Base-by-base conservation (phyloP, 2,113 vertebrate species). In the Probosciger aterrimus region DNA sequence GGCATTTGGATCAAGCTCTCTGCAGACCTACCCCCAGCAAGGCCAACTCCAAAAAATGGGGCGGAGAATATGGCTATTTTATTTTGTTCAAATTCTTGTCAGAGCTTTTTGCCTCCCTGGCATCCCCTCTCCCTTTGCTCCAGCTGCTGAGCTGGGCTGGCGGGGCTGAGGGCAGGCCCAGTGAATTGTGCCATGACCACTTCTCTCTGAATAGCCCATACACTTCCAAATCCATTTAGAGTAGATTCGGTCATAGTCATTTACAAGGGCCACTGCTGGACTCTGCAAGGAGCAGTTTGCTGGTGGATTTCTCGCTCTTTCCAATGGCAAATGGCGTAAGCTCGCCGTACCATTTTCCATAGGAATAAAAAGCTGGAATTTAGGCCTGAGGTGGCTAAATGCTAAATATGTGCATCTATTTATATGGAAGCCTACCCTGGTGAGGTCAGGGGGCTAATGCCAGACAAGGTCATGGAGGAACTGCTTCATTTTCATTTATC, bases 201-300 rank as follows among this genome's bases (percentile, higher is more conserved):
- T 74, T 80, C 82, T 75, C 68, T 77, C 90, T 90, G 74, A 78
- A 93, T 92, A 90, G 81, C 93, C 79, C 86, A 68, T 82, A 41
- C 0, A 2, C 55, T 93, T 96, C 92, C 14, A 52, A 78, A 92
- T 92, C 90, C 70, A 96, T 95, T 96, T 86, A 93, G 79, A 82
- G 88, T 64, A 88, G 85, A 86, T 83, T 96, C 86, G 90, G n/a
- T 92, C 93, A 86, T 50, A 74, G 88, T 37, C 71, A 47, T 94
- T 93, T 90, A 81, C 50, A 86, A 82, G 90, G 47, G 39, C 78
- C 95, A 85, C 82, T 88, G 92, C 92, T 92, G 90, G 47, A 83
- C 6, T 0, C 92, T 57, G 76, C 12, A 1, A 88, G 92, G 62
- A 94, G 59, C 73, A 41, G 9, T 71, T 93, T 86, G 31, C 79